A percentile compares a stretch with the other conserved stretches of the same genome.
Conservation (phyloP, 1,140 invertebrate genomes). For the Notospermus geniculatus region DNA sequence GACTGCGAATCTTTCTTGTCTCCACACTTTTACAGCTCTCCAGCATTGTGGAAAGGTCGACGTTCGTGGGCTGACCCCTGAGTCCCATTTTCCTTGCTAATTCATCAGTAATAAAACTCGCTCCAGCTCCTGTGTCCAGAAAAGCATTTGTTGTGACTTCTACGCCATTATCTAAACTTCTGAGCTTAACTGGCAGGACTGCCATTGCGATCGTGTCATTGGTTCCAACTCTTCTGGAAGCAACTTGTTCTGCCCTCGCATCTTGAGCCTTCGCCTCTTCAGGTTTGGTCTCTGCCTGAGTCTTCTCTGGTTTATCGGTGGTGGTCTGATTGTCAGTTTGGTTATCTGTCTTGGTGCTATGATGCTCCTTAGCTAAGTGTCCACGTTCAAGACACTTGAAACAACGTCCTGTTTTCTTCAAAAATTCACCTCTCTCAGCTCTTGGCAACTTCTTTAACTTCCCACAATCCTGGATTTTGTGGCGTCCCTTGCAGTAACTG, state of each 20-base stretch:
- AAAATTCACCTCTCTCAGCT: background rate
- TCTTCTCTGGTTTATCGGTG: too few species aligned
- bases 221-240: slow-evolving; percentile 1
- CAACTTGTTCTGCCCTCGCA: background rate
- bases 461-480: background rate
- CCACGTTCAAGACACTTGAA: slow-evolving; percentile 8
- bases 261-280: too few species aligned
- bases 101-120: slow-evolving; percentile 1
- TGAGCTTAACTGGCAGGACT: background rate
- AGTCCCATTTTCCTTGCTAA: slow-evolving; percentile 3
- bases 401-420: slow-evolving; percentile 5
- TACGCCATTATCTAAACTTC: slow-evolving; percentile 6
- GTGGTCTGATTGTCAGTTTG: too few species aligned
- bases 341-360: too few species aligned
- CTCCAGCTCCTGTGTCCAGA: slow-evolving; percentile 1
- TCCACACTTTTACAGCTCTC: background rate
- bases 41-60: background rate
- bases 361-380: too few species aligned
- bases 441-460: slow-evolving; percentile 4
- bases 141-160: slow-evolving; percentile 4
- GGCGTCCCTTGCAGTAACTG: background rate
- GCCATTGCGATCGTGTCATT: background rate
- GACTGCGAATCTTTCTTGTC: background rate
- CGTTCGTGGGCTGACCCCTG: background rate
- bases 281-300: too few species aligned